Percentiles rank a stretch among this genome's conserved stretches.
Conservation (phyloP, 23 tunicate genomes). For the Styela plicata region DNA sequence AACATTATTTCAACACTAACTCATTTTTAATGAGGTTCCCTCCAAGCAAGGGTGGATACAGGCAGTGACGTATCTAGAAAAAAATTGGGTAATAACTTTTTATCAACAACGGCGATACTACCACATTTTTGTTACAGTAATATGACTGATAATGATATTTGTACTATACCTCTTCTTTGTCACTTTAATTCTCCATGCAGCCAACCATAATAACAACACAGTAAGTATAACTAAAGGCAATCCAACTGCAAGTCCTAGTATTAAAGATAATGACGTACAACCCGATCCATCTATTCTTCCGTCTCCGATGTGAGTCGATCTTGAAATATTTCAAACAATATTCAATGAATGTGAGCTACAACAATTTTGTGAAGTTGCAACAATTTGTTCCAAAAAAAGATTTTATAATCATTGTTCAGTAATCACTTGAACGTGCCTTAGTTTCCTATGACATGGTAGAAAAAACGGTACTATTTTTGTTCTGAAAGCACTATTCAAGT, state of each 20-base stretch:
- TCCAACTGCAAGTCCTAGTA: conserved; percentile 23
- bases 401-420: too few relatives aligned
- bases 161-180: conserved; percentile 13
- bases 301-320: conserved; percentile 36
- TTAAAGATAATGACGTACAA: conserved; percentile 15
- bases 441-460: too few relatives aligned
- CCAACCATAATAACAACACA: neutral
- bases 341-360: neutral
- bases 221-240: conserved; percentile 17
- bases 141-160: neutral
- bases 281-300: conserved; percentile 30
- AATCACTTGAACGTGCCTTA: too few relatives aligned
- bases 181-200: conserved; percentile 16
- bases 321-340: neutral
- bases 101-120: too few relatives aligned
- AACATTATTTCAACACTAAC: too few relatives aligned
- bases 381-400: neutral
- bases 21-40: too few relatives aligned
- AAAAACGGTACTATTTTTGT: too few relatives aligned
- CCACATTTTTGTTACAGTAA: neutral
- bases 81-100: too few relatives aligned
- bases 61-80: too few relatives aligned
- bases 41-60: too few relatives aligned
- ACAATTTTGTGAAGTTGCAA: neutral
- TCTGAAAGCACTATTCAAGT: too few relatives aligned